Evolutionary conservation across 2,797 vertebrate species (phyloP).

Genomic region (Mico argentatus): DNA sequence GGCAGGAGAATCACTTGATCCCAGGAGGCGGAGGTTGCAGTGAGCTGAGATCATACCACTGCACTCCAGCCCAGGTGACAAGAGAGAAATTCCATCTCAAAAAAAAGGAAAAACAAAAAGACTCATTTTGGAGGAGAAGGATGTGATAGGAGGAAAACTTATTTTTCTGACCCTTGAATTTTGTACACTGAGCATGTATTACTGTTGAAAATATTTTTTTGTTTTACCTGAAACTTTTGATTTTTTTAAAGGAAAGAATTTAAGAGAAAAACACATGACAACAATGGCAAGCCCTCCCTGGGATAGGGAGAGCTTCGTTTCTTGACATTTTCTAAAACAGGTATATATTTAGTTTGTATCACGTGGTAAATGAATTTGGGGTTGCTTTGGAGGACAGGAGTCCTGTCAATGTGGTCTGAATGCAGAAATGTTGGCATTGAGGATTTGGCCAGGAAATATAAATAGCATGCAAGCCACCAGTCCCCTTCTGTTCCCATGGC

Average conservation of each 20-base stretch:
- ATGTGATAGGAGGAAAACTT: not conserved
- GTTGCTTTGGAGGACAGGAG: not conserved
- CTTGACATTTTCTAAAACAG: not conserved
- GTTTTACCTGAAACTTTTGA: not conserved
- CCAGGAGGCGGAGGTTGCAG: not conserved
- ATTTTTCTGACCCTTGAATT: not conserved
- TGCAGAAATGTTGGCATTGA: not conserved
- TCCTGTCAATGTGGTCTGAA: not conserved
- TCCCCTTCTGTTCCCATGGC: not conserved
- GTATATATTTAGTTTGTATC: not conserved
- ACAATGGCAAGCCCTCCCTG: not conserved
- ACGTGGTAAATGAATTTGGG: not conserved
- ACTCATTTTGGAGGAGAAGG: not conserved
- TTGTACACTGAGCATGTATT: not conserved
- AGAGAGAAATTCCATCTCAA: too few species aligned
- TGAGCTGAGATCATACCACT: not conserved
- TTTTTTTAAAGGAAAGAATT: not conserved
- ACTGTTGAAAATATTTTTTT: not conserved
- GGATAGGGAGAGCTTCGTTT: not conserved
- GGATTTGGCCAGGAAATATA: not conserved
- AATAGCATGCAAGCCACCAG: rapidly evolving
- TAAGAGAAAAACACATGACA: not conserved
- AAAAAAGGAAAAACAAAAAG: too few species aligned
- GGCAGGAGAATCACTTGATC: not conserved
- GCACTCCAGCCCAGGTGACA: too few species aligned